phyloP scores from a whole-genome alignment of 2,888 invertebrate species.

The Miltochrista miniata region DNA sequence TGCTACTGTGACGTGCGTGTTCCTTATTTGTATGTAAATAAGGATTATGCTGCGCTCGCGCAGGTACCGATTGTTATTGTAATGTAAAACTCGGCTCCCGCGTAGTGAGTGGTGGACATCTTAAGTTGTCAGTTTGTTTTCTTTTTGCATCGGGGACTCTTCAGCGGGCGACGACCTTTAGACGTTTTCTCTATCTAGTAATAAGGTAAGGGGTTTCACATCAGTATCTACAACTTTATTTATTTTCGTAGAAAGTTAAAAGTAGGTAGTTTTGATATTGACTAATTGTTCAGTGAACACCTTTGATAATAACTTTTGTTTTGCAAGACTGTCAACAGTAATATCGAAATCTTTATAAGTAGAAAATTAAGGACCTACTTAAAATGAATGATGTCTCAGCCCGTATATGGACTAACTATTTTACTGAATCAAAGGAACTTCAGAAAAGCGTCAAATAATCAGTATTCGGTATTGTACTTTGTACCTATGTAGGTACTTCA shows the following conservation, averaged over 20 bases:
- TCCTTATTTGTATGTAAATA: constrained; percentile 50
- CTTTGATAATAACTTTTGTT: too few relatives aligned
- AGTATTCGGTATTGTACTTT: too few relatives aligned
- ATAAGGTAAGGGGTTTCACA: constrained; percentile 46
- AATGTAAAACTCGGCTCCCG: constrained; percentile 63
- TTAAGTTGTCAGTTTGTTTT: constrained; percentile 78
- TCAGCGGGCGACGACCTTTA: constrained; percentile 67
- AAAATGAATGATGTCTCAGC: too few relatives aligned
- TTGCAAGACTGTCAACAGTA: too few relatives aligned
- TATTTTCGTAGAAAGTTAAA: neutral
- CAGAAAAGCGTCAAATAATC: too few relatives aligned
- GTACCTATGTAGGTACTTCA: too few relatives aligned
- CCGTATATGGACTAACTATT: too few relatives aligned
- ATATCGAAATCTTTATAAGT: too few relatives aligned
- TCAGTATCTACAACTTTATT: neutral
- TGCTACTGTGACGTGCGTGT: constrained; percentile 29
- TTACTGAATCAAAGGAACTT: too few relatives aligned
- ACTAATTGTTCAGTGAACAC: too few relatives aligned
- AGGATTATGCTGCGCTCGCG: constrained; percentile 35
- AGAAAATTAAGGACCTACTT: too few relatives aligned
- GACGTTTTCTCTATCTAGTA: constrained; percentile 47
- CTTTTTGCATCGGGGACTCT: constrained; percentile 70
- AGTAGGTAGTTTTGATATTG: too few relatives aligned
- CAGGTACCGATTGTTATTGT: constrained; percentile 67
- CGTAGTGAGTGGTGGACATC: constrained; percentile 65